Evolutionary conservation across 2,797 vertebrate genomes (phyloP).

Genomic region (Protosalanx chinensis): DNA sequence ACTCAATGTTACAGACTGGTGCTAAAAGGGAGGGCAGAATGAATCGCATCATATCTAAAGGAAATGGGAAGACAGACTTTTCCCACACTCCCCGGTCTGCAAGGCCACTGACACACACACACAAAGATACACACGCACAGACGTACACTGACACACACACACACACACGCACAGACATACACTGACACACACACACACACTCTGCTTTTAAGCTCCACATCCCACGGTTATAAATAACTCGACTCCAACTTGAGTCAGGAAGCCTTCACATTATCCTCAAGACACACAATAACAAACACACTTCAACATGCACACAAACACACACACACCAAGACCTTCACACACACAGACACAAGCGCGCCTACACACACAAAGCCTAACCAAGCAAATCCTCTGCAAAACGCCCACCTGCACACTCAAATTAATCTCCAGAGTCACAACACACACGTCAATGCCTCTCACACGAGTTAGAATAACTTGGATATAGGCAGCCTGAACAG

Average conservation of each 20-base stretch:
- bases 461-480: background rate
- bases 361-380: constrained; percentile 17
- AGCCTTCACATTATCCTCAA: constrained; percentile 41
- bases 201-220: constrained; percentile 38
- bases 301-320: background rate
- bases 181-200: constrained; percentile 13
- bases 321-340: background rate
- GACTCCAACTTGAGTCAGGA: constrained; percentile 33
- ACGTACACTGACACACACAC: background rate
- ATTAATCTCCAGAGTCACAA: constrained; percentile 5
- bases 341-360: background rate
- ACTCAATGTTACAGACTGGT: too few species aligned
- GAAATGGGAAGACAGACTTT: constrained; percentile 47
- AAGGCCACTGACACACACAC: constrained; percentile 14
- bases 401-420: background rate
- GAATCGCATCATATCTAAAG: constrained; percentile 12
- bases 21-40: constrained; percentile 5
- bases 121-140: background rate
- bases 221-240: constrained; percentile 66
- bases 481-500: too few species aligned
- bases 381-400: background rate
- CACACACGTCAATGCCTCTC: background rate
- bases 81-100: constrained; percentile 50
- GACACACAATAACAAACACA: constrained; percentile 13
- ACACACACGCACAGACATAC: constrained; percentile 3